A percentile compares a stretch with the other conserved stretches of the same genome.
phyloP scores from a whole-genome alignment of 2,113 vertebrate species.

The Hippotragus niger region DNA sequence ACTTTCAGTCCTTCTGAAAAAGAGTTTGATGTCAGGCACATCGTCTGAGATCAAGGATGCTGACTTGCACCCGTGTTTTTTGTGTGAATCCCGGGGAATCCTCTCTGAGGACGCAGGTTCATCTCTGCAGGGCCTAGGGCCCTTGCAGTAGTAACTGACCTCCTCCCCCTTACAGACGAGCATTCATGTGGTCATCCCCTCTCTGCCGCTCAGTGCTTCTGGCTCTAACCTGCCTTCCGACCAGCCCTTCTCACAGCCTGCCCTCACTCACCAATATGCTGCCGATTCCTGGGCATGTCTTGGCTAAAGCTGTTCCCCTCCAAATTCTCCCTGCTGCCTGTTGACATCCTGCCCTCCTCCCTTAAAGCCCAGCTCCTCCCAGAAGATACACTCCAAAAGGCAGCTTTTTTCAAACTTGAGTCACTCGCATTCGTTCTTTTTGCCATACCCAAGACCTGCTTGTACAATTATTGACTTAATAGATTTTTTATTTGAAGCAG shows the following conservation, averaged over 20 bases:
- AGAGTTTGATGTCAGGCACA: not conserved
- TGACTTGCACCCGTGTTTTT: not conserved
- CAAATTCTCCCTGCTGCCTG: not conserved
- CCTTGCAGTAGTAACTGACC: not conserved
- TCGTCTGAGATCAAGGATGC: rapidly evolving
- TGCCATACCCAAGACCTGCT: not conserved
- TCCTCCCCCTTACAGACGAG: not conserved
- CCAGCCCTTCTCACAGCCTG: not conserved
- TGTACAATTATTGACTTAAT: not conserved
- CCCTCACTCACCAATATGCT: not conserved
- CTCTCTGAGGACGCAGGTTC: not conserved
- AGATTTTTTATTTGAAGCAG: not conserved
- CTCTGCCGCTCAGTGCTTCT: not conserved
- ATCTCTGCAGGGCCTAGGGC: not conserved
- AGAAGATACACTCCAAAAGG: not conserved
- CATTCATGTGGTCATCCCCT: rapidly evolving
- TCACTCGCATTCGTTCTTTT: not conserved
- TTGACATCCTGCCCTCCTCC: not conserved
- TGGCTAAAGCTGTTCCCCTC: not conserved
- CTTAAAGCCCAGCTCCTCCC: not conserved
- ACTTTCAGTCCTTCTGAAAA: not conserved
- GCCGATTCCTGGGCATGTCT: rapidly evolving
- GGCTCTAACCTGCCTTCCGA: not conserved
- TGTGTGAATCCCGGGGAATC: not conserved
- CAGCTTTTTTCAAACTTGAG: not conserved